Conservation (phyloP, 2,797 vertebrate species). For the Scolopax bukidnonensis region DNA sequence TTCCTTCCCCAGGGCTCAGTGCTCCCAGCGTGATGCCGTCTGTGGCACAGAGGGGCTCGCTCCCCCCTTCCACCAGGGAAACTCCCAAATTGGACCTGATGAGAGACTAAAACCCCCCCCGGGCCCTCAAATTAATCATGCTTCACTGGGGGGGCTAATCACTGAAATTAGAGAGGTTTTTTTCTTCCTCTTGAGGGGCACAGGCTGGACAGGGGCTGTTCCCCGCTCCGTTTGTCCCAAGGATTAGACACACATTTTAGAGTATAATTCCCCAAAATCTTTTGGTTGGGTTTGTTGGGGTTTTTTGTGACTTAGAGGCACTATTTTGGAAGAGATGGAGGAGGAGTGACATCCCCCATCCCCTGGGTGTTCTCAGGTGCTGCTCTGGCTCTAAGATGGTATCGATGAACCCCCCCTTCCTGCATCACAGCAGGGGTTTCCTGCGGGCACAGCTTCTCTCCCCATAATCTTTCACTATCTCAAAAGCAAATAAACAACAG, state of each 20-base stretch:
- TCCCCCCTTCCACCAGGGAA: fast-evolving
- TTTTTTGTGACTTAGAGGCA: not conserved
- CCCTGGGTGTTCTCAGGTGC: not conserved
- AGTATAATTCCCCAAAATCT: too few species aligned
- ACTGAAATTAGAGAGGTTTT: not conserved
- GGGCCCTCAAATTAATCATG: not conserved
- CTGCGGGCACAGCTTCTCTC: fast-evolving
- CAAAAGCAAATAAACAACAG: not conserved
- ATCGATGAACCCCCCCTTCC: not conserved
- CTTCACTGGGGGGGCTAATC: slow-evolving; percentile 7
- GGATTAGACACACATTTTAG: not conserved
- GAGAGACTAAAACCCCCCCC: not conserved
- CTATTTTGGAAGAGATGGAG: not conserved
- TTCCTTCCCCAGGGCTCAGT: not conserved
- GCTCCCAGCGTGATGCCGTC: fast-evolving
- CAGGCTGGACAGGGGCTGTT: not conserved
- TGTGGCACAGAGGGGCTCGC: fast-evolving
- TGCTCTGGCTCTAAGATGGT: not conserved
- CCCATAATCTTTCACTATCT: not conserved
- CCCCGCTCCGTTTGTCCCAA: not conserved
- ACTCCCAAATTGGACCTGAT: not conserved
- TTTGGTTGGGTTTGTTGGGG: too few species aligned
- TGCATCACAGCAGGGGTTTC: not conserved
- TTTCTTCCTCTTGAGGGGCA: not conserved
- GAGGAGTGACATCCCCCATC: not conserved